Evolutionary conservation across 2,888 invertebrate genomes (phyloP), one percentile per base, ranked within the genome.

Genomic region (Hirtodrosophila alboralis): DNA sequence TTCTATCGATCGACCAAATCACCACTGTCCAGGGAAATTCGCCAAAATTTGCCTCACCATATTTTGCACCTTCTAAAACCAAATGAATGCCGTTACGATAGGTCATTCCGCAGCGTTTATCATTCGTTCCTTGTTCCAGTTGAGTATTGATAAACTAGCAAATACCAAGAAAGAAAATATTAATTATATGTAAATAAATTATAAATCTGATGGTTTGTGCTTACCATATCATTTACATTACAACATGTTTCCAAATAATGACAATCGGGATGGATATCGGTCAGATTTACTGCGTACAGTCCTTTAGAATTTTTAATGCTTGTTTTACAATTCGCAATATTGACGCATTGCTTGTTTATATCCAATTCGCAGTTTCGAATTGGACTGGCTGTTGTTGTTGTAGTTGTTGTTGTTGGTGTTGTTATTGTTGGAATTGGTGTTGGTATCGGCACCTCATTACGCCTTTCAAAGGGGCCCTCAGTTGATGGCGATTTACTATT

Each of bases 11-110:
- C 0, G 23, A 23, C 2, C 47, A 14, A 5, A 74, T 30, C 0
- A 27, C 43, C n/a, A 72, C 61, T 1, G 41, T 33, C 71, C 70
- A 70, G 5, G 70, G 71, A 12, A 44, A 58, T 10, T 66, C 48
- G 0, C 58, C 70, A 13, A 71, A 70, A 12, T 66, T 44, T 0
- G 43, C 8, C 21, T 52, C 47, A 1, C 21, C 36, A 0, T 4
- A 5, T 7, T n/a, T 28, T n/a, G n/a, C n/a, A 8, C 33, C 43
- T 3, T 3, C 7, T 1, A 62, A 7, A n/a, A 14, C 48, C 27
- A 70, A 28, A 5, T 16, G 34, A 14, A 66, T 9, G 3, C 70
- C 71, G 0, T 26, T 1, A 0, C 26, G 3, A 37, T 70, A 58
- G 4, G 27, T 21, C 7, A 30, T 5, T 1, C 70, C 71, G 5